Evolutionary conservation across 1,140 invertebrate genomes (phyloP).

Genomic region (Fopius arisanus): DNA sequence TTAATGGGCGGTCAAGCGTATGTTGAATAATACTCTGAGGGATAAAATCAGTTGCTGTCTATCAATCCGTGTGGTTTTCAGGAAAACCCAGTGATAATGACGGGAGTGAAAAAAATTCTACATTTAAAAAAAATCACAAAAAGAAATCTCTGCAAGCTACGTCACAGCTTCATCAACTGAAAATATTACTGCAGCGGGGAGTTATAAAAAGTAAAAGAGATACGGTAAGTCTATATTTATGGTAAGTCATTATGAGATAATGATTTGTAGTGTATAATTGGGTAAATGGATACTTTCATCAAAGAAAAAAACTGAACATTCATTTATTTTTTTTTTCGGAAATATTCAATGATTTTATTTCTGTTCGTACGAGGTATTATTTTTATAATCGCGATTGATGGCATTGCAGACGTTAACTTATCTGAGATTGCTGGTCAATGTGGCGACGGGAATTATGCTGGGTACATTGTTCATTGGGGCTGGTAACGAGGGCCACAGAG

Average conservation of each 20-base stretch:
- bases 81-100: not conserved
- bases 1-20: too few species aligned
- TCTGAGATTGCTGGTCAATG: constrained; percentile 78
- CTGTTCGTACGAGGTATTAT: too few species aligned
- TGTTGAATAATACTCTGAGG: too few species aligned
- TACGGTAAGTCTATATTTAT: constrained; percentile 63
- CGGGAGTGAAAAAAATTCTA: not conserved
- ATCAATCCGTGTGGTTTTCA: not conserved
- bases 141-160: constrained; percentile 71
- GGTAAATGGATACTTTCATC: too few species aligned
- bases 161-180: constrained; percentile 73
- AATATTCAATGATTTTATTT: too few species aligned
- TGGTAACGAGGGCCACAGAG: constrained; percentile 76
- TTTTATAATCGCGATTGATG: not conserved
- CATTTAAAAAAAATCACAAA: not conserved
- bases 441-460: constrained; percentile 76
- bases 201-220: constrained; percentile 78
- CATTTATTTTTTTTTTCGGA: too few species aligned
- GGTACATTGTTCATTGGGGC: constrained; percentile 75
- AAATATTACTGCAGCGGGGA: constrained; percentile 74
- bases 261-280: not conserved
- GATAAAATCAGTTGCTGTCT: too few species aligned
- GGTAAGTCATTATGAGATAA: not conserved
- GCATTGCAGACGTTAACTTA: constrained; percentile 85
- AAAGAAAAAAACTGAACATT: too few species aligned